Percentiles rank a stretch among this genome's conserved stretches.
Conservation (phyloP, 2,888 invertebrate species). For the Oasisia sp. region DNA sequence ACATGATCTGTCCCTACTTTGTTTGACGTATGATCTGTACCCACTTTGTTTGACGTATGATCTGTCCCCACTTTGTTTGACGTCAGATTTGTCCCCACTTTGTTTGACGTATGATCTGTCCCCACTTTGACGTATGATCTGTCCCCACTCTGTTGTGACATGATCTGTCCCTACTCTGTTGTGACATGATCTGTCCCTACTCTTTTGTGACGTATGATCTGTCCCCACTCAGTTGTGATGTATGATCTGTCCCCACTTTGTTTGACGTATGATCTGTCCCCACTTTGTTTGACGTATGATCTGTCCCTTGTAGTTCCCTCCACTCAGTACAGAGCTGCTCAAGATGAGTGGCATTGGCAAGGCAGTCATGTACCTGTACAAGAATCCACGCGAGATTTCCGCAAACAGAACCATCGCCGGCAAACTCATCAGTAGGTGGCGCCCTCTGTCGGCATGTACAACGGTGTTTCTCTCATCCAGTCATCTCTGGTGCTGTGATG, state of each 20-base stretch:
- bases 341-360: slow-evolving; percentile 98
- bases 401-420: slow-evolving; percentile 90
- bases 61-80: too few relatives aligned
- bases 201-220: background rate
- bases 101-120: too few relatives aligned
- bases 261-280: background rate
- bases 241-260: background rate
- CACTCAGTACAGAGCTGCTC: slow-evolving; percentile 86
- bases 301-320: slow-evolving; percentile 79
- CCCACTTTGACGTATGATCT: background rate
- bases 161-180: background rate
- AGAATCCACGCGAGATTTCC: slow-evolving; percentile 97
- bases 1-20: too few relatives aligned
- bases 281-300: background rate
- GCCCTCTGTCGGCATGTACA: background rate
- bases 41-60: too few relatives aligned
- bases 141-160: background rate
- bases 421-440: slow-evolving; percentile 79
- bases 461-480: background rate
- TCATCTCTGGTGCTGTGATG: background rate
- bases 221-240: slow-evolving; percentile 48
- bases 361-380: slow-evolving; percentile 99
- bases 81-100: too few relatives aligned
- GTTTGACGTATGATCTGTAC: too few relatives aligned
- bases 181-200: background rate